phyloP scores from a whole-genome alignment of 2,113 vertebrate genomes.

The Cichladusa arquata region DNA sequence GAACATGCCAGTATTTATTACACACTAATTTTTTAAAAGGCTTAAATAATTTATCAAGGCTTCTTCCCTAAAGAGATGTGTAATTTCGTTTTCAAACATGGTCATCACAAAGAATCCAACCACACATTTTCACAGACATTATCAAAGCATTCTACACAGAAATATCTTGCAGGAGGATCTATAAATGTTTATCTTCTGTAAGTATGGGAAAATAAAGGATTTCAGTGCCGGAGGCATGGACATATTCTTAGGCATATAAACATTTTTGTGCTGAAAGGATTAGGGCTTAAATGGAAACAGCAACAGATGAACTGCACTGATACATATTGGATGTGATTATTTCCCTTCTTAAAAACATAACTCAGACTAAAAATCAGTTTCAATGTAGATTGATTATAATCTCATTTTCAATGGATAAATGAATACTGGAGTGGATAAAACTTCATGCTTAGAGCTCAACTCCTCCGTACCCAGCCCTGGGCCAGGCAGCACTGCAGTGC shows the following conservation, averaged over 20 bases:
- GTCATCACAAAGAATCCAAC: background rate
- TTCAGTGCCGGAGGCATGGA: background rate
- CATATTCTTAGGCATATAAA: background rate
- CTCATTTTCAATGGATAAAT: background rate
- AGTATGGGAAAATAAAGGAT: background rate
- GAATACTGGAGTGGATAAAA: background rate
- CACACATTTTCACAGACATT: background rate
- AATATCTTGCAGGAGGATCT: background rate
- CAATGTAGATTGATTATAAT: background rate
- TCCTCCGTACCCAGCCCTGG: background rate
- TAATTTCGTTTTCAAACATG: background rate
- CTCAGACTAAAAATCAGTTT: background rate
- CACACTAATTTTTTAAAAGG: background rate
- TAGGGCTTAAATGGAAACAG: background rate
- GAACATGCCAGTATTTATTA: background rate
- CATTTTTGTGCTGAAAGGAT: background rate
- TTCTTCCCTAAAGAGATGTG: background rate
- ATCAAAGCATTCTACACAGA: background rate
- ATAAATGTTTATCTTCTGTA: background rate
- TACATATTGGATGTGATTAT: background rate
- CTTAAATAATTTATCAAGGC: background rate
- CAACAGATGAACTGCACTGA: background rate
- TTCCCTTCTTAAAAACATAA: background rate
- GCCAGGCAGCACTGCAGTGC: background rate
- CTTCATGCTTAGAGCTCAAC: background rate